A percentile compares a stretch with the other conserved stretches of the same genome.
Conservation (phyloP, 2,888 invertebrate species). For the Colostygia pectinataria region DNA sequence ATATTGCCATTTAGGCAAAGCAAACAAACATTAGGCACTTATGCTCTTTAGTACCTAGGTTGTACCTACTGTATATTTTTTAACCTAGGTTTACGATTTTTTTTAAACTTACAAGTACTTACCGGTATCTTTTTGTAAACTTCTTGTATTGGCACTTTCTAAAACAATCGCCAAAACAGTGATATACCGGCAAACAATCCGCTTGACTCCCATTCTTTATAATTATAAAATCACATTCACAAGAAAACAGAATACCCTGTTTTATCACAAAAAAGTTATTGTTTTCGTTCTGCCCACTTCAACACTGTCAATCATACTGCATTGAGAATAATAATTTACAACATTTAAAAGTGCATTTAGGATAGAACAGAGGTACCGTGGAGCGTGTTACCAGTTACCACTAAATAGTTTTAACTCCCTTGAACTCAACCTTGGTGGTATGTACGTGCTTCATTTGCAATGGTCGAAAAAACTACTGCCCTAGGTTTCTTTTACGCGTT, state of each 20-base stretch:
- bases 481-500: slow-evolving; percentile 30
- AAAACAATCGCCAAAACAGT: slow-evolving; percentile 20
- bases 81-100: too few relatives aligned
- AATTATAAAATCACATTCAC: background rate
- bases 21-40: too few relatives aligned
- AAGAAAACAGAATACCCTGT: background rate
- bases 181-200: slow-evolving; percentile 5
- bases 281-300: slow-evolving; percentile 18
- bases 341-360: slow-evolving; percentile 68
- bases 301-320: slow-evolving; percentile 51
- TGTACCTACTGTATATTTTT: too few relatives aligned
- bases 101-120: background rate
- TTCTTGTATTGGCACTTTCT: slow-evolving; percentile 18
- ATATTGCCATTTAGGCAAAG: too few relatives aligned
- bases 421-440: slow-evolving; percentile 46
- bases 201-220: slow-evolving; percentile 14
- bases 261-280: background rate
- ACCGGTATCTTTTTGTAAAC: slow-evolving; percentile 20
- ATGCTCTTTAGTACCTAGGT: too few relatives aligned
- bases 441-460: slow-evolving; percentile 30
- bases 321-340: slow-evolving; percentile 52
- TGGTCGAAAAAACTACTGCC: slow-evolving; percentile 20
- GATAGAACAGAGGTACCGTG: slow-evolving; percentile 50
- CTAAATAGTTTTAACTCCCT: slow-evolving; percentile 45
- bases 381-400: slow-evolving; percentile 54